Base-by-base conservation (phyloP, 2,113 vertebrate species). In the Regulus satrapa region DNA sequence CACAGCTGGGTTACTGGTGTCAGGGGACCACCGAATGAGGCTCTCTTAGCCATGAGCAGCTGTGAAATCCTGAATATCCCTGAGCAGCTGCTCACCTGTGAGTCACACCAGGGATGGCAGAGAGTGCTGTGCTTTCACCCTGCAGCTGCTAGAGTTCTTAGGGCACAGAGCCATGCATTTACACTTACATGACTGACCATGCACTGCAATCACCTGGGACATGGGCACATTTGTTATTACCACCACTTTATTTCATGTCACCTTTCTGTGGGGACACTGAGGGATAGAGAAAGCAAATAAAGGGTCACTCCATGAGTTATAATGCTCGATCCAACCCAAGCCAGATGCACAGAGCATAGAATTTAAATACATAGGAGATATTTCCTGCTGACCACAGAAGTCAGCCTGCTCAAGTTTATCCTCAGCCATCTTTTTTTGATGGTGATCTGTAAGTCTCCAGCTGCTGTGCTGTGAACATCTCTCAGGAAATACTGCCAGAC, bases 401-500 rank as follows among this genome's bases (percentile, higher is more conserved):
- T 58, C 74, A 64, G 54, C n/a, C 24, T 56, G 61, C 34, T n/a
- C 46, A 68, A 59, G 68, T 71, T 92, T 86, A 61, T 56, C 56
- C 64, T 90, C 59, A 71, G 43, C 43, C 36, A 71, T 34, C 46
- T 77, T 29, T 76, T 83, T 80, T 74, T 38, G 77, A 55, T 32
- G 31, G 46, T 19, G 23, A 67, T 88, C 82, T 85, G 7, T 21
- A 76, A 59, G 55, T 41, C 29, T 92, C 29, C 56, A 74, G 43
- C n/a, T 89, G 64, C 64, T 84, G 28, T 56, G 28, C 45, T 86
- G 72, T 49, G 63, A 88, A 84, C 31, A 32, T 63, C n/a, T 94
- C 87, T 73, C 76, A 86, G 85, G 85, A 95, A 93, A 59, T 84
- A 52, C 59, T 83, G 63, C 79, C 79, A 90, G 78, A 86, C 36